Base-by-base conservation (phyloP, 2,113 vertebrate species). In the Larimichthys polyactis region DNA sequence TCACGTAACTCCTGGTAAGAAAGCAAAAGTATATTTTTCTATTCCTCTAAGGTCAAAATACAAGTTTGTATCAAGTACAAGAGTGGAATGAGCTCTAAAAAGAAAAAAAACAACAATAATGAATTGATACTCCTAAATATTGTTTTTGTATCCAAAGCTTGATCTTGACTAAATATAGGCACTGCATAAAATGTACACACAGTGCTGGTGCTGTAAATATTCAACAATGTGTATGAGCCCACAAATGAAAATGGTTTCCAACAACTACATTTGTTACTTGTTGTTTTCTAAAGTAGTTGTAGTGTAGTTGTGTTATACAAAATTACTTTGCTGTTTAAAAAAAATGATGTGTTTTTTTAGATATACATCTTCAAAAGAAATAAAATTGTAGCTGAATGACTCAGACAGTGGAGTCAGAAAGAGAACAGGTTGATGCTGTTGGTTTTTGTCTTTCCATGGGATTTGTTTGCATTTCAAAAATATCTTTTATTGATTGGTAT, bases 231-330 rank as follows among this genome's bases (percentile, higher is more conserved):
- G 27, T 63, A 52, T 40, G 36, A 40, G 7, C 36, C 36, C 36
- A 40, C 44, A 46, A 22, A 59, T 58, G 11, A 48, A 72, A 29
- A 59, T 59, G 48, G 70, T 72, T 12, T 55, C 22, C 16, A 59
- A 15, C 4, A 46, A 59, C 24, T 46, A 3, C 22, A 36, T 8
- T 16, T 62, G 36, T 51, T 57, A 11, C 27, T 51, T 10, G 44
- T 27, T 27, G 27, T 27, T 27, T 27, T 27, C 27, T 27, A 27
- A 27, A 27, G 27, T 27, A 27, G 27, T 27, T 2, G 27, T 27
- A 27, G 27, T 27, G 27, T 27, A 27, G 36, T 36, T 8, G 36
- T 36, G 36, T 36, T 36, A 8, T 36, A 36, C 36, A 36, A 36
- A 36, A 36, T 36, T 7, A 36, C 36, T 36, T 36, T 36, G 36